Evolutionary conservation across 2,113 vertebrate species (phyloP).

Genomic region (Carassius auratus): DNA sequence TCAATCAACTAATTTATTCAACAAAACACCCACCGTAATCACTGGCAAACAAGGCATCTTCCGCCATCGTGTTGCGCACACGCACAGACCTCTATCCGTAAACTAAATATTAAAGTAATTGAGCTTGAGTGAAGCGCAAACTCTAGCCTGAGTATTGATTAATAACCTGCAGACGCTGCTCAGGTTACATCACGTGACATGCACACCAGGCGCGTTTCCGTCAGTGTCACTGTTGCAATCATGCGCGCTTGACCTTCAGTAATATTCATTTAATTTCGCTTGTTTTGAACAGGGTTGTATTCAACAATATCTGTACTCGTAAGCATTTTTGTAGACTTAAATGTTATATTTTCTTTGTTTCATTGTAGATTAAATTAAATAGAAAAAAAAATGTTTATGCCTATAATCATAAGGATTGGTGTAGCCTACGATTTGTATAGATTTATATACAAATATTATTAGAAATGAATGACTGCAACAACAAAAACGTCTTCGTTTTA

Average conservation of each 20-base stretch:
- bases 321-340: background rate
- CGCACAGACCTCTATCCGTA: slow-evolving; percentile 56
- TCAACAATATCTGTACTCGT: background rate
- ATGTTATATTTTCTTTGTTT: background rate
- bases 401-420: background rate
- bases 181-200: slow-evolving; percentile 33
- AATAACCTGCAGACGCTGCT: slow-evolving; percentile 15
- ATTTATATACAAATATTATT: background rate
- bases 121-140: slow-evolving; percentile 52
- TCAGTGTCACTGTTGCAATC: background rate
- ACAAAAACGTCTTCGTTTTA: background rate
- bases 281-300: background rate
- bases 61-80: slow-evolving; percentile 65
- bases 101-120: slow-evolving; percentile 61
- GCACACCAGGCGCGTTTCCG: background rate
- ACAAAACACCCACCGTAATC: slow-evolving; percentile 69
- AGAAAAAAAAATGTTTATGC: background rate
- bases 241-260: background rate
- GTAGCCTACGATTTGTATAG: background rate
- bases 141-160: slow-evolving; percentile 32
- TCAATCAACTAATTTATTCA: slow-evolving; percentile 41
- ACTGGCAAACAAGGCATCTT: slow-evolving; percentile 57
- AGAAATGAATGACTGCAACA: background rate
- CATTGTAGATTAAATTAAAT: background rate
- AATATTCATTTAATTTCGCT: background rate